phyloP scores from a whole-genome alignment of 2,113 vertebrate species.

The Pangasianodon gigas region DNA sequence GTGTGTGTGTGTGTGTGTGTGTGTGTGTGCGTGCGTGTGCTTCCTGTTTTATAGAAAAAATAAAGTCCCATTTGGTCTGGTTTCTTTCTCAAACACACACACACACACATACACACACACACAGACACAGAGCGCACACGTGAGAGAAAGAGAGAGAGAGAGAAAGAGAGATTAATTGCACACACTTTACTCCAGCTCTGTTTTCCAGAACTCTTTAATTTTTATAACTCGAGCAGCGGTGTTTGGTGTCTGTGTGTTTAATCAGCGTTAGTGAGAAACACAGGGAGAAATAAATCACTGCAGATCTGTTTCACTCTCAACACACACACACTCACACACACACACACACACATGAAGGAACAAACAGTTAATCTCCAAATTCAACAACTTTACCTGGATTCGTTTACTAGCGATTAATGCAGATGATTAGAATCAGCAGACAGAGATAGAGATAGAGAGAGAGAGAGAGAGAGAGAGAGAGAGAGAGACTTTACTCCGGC shows the following conservation, averaged over 20 bases:
- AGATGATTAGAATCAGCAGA: neutral
- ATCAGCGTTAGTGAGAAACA: constrained; percentile 12
- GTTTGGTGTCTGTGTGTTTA: constrained; percentile 23
- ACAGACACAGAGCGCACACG: neutral
- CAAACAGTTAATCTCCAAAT: neutral
- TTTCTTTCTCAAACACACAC: constrained; percentile 18
- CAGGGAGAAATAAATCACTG: constrained; percentile 19
- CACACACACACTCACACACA: neutral
- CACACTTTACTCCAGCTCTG: constrained; percentile 7
- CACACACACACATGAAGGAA: neutral
- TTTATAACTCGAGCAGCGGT: constrained; percentile 9
- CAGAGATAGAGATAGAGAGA: neutral
- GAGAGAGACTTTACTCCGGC: neutral
- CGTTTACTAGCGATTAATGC: neutral
- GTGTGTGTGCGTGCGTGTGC: neutral
- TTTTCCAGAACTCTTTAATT: constrained; percentile 29
- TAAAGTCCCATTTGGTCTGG: constrained; percentile 22
- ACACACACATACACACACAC: neutral
- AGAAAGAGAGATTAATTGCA: constrained; percentile 23
- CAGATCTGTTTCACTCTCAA: neutral
- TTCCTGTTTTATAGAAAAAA: constrained; percentile 32
- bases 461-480: neutral
- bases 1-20: neutral
- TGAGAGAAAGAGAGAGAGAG: constrained; percentile 1
- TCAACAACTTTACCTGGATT: neutral